Conservation (phyloP, 2,113 vertebrate genomes). For the Platichthys flesus region DNA sequence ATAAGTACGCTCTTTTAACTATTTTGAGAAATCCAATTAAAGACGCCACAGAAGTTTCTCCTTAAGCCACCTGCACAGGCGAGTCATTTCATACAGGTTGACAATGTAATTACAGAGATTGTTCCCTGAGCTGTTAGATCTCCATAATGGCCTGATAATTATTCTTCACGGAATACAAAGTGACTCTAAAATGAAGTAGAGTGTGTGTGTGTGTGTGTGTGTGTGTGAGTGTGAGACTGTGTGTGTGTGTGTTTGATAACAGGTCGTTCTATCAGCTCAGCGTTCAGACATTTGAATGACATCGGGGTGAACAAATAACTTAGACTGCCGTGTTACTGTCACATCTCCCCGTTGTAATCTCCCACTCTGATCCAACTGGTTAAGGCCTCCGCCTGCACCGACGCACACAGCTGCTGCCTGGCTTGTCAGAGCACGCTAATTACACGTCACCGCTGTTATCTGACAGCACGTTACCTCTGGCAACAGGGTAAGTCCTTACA, state of each 20-base stretch:
- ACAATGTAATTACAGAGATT: constrained; percentile 42
- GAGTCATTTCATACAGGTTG: constrained; percentile 31
- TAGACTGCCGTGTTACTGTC: constrained; percentile 16
- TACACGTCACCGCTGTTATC: constrained; percentile 37
- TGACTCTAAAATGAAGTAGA: constrained; percentile 14
- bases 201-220: constrained; percentile 12
- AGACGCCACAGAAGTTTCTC: constrained; percentile 18
- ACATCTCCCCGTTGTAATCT: constrained; percentile 43
- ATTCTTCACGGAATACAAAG: constrained; percentile 5
- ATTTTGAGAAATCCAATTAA: constrained; percentile 34
- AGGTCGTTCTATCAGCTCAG: neutral
- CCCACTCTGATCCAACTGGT: constrained; percentile 45
- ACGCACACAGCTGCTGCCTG: constrained; percentile 37
- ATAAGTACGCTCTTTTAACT: neutral
- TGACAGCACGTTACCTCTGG: constrained; percentile 20
- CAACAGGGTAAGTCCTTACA: neutral
- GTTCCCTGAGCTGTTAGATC: constrained; percentile 30
- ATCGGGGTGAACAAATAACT: constrained; percentile 28
- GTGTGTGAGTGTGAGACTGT: constrained; percentile 4
- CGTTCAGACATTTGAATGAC: neutral
- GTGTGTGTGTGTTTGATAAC: constrained; percentile 14
- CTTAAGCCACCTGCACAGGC: constrained; percentile 2
- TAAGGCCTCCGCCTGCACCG: constrained; percentile 24
- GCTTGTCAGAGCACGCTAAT: constrained; percentile 58
- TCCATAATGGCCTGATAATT: constrained; percentile 29